A percentile compares a stretch with the other conserved stretches of the same genome.
Evolutionary conservation across 2,797 vertebrate genomes (phyloP).

Genomic region (Antrozous pallidus): DNA sequence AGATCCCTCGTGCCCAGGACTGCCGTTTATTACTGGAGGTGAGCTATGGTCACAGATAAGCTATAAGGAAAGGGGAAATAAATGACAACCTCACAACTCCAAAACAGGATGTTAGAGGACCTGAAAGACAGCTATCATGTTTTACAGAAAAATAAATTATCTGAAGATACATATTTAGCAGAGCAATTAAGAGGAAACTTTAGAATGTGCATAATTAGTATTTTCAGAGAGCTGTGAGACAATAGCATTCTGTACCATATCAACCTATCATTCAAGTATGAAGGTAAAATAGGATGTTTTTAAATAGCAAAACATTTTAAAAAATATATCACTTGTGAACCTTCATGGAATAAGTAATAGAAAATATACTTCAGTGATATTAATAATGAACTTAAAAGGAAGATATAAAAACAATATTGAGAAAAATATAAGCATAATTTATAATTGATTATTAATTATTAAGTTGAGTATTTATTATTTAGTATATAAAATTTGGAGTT

Average conservation of each 20-base stretch:
- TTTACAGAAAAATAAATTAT: background rate
- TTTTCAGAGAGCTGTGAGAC: background rate
- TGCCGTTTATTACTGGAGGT: background rate
- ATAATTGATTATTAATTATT: background rate
- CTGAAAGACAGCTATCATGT: background rate
- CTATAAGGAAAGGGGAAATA: background rate
- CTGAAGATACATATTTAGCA: background rate
- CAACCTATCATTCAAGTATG: background rate
- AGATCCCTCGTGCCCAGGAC: background rate
- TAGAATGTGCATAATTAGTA: background rate
- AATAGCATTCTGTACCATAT: background rate
- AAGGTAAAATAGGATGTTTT: constrained; percentile 2
- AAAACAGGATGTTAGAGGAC: background rate
- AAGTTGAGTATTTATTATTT: background rate
- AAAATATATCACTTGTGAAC: background rate
- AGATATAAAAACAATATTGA: background rate
- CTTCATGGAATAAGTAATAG: background rate
- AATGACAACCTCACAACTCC: background rate
- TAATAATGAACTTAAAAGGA: background rate
- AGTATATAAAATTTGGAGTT: constrained; percentile 21
- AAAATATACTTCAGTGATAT: background rate
- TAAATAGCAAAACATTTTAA: background rate
- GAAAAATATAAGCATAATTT: background rate
- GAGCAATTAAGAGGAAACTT: background rate
- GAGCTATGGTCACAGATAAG: background rate